Base-by-base conservation (phyloP, 2,888 invertebrate species). In the Antheraea yamamai region DNA sequence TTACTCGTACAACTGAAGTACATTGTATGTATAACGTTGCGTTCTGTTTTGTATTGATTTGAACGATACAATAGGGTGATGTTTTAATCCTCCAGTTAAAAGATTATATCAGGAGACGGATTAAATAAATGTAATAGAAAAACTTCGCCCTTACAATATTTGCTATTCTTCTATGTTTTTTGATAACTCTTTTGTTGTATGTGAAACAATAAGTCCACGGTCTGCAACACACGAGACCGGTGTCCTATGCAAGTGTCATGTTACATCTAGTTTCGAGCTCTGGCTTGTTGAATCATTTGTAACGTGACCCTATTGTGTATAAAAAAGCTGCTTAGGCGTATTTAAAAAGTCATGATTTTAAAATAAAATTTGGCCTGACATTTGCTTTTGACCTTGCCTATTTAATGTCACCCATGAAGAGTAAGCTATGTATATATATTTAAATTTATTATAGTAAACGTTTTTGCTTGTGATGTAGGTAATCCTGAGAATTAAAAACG, bases 191-290 rank as follows among this genome's bases (percentile, higher is more conserved):
- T 64, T 66, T 66, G 64, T 66, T 14, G 8, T 23, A 26, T 30
- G 30, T 30, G 16, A 30, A 66, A 66, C 64, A 66, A 66, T 66
- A 66, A 66, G 4, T 68, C 26, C 47, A 73, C 68, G 68, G 35
- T 70, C 39, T 8, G n/a, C 39, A 26, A 20, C 35, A 39, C 20
- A 61, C 20, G 39, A 35, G 20, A 68, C 20, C n/a, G n/a, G 39
- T 39, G 39, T 39, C 39, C 8, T 20, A 4, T 39, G 20, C 39
- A n/a, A 70, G 39, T n/a, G 18, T 70, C 10, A 20, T 4, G 39
- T 70, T 70, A 70, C 70, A n/a, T n/a, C 20, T 20, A 39, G 70
- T 39, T 70, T 35, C 4, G 4, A 70, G 70, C 8, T 23, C 16
- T 55, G 20, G 3, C 61, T 61, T 6, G 70, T 35, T 70, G 39